These are phyloP conservation scores for Tupiocoris notatus DNA, from an alignment of 2,888 invertebrate genomes.

Conservation along the genomic window DNA sequence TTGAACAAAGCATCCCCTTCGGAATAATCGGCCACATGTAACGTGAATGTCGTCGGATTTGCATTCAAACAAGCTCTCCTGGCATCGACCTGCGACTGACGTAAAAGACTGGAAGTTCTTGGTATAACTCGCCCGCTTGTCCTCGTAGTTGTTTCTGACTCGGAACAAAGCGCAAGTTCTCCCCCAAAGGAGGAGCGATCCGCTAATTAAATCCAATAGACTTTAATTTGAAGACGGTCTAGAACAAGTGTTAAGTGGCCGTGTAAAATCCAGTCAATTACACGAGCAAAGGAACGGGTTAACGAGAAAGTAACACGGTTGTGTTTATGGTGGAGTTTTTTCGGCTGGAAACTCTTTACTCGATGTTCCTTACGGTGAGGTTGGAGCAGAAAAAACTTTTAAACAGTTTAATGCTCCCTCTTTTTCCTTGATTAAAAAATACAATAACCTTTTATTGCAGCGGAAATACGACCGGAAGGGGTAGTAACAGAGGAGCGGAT, in stretches of 20 bases:
- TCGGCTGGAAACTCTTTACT: slow-evolving; percentile 14
- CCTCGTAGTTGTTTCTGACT: no score
- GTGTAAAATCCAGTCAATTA: slow-evolving; percentile 37
- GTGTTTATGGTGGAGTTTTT: slow-evolving; percentile 18
- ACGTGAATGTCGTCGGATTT: no score
- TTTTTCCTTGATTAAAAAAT: slow-evolving; percentile 43
- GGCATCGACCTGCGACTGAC: no score
- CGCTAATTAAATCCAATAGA: slow-evolving; percentile 2
- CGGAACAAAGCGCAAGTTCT: no score
- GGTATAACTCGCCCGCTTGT: no score
- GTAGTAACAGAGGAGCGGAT: slow-evolving; percentile 12
- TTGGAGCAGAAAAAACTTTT: slow-evolving; percentile 12
- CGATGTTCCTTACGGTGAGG: not conserved
- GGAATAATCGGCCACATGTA: no score
- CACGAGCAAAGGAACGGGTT: not conserved
- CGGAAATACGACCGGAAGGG: not conserved
- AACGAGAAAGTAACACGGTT: not conserved
- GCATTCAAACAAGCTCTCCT: no score
- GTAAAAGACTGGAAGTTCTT: no score
- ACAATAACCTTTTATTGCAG: slow-evolving; percentile 41
- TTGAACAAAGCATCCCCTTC: no score
- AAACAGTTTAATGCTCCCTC: slow-evolving; percentile 30
- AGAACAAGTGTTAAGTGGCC: slow-evolving; percentile 10
- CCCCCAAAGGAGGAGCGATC: no score
- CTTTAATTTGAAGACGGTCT: not conserved